These are phyloP conservation scores for Leptinotarsa rubiginosa DNA, from an alignment of 2,888 invertebrate species.

Conservation along the genomic window DNA sequence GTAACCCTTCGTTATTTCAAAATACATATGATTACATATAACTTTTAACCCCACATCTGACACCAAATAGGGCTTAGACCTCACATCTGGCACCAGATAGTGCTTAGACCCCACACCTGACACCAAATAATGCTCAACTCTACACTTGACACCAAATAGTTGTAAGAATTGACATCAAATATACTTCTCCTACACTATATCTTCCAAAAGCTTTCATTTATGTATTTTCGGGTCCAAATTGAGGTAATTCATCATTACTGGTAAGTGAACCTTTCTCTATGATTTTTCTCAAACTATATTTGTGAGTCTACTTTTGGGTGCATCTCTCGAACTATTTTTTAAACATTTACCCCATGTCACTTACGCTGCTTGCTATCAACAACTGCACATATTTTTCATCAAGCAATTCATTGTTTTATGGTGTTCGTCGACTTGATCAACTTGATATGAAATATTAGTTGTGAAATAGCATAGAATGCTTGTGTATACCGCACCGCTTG, in stretches of 20 bases:
- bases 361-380: background rate
- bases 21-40: background rate
- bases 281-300: background rate
- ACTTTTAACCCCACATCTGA: background rate
- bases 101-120: background rate
- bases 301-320: background rate
- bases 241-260: too few relatives aligned
- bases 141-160: background rate
- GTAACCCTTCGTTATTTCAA: background rate
- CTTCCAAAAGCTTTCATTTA: too few relatives aligned
- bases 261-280: too few relatives aligned
- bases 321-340: background rate
- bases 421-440: slow-evolving; percentile 12
- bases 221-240: too few relatives aligned
- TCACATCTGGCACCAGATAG: background rate
- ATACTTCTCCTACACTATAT: too few relatives aligned
- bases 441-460: slow-evolving; percentile 23
- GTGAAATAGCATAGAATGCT: slow-evolving; percentile 62
- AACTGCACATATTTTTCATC: slow-evolving; percentile 26
- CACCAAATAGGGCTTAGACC: background rate
- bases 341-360: slow-evolving; percentile 14
- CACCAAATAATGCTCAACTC: background rate
- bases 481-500: slow-evolving; percentile 61
- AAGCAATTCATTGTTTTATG: background rate
- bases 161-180: too few relatives aligned